These are phyloP conservation scores for Actias luna DNA, from an alignment of 2,888 invertebrate genomes.

Conservation along the genomic window DNA sequence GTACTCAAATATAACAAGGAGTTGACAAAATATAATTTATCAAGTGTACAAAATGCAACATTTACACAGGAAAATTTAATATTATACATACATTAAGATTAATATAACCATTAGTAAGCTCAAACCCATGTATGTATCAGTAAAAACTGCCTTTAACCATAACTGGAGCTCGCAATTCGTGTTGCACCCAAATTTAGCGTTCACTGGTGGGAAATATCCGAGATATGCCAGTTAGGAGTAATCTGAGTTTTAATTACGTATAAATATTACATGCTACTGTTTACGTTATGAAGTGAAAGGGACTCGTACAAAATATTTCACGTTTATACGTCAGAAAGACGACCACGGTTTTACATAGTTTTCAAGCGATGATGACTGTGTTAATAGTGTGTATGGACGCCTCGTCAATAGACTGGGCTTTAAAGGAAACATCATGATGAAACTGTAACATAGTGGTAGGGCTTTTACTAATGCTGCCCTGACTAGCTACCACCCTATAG, in stretches of 20 bases:
- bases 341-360: background rate
- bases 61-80: slow-evolving; percentile 1
- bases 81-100: slow-evolving; percentile 52
- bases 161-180: slow-evolving; percentile 37
- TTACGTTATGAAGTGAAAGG: slow-evolving; percentile 17
- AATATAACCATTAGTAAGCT: slow-evolving; percentile 58
- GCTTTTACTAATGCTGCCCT: no score
- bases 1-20: no score
- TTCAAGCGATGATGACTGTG: no score
- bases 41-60: background rate
- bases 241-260: slow-evolving; percentile 29
- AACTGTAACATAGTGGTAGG: no score
- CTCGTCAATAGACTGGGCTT: no score
- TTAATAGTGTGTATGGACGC: no score
- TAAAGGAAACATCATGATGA: no score
- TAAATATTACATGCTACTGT: slow-evolving; percentile 20
- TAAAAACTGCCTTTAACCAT: slow-evolving; percentile 57
- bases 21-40: background rate
- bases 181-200: slow-evolving; percentile 14
- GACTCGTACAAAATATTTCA: slow-evolving; percentile 1
- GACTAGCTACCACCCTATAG: no score
- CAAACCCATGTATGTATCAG: slow-evolving; percentile 46
- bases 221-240: slow-evolving; percentile 55
- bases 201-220: slow-evolving; percentile 48
- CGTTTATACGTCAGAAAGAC: background rate